These are phyloP conservation scores for Rosalia funebris DNA, from an alignment of 2,888 invertebrate species.

Conservation along the genomic window DNA sequence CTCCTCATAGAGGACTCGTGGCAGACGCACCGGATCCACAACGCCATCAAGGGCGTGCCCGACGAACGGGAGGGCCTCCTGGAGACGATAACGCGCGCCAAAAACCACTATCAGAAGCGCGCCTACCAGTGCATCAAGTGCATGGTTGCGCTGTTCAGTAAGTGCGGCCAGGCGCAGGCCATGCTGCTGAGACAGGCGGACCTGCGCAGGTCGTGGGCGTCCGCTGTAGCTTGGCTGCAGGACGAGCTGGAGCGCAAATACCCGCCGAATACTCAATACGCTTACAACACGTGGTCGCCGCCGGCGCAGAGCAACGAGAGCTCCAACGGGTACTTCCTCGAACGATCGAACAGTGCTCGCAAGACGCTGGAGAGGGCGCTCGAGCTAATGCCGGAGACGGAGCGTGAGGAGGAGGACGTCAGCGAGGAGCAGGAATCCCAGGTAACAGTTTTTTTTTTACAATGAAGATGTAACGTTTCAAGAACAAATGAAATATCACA, in stretches of 20 bases:
- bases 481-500: no score
- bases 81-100: conserved; percentile 91
- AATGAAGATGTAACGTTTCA: no score
- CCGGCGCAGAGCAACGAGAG: conserved; percentile 95
- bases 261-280: conserved; percentile 75
- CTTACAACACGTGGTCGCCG: conserved; percentile 93
- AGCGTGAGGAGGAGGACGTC: conserved; percentile 58
- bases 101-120: conserved; percentile 94
- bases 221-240: conserved; percentile 93
- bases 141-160: conserved; percentile 88
- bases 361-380: conserved; percentile 85
- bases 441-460: no score
- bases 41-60: conserved; percentile 89
- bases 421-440: conserved; percentile 60
- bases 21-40: conserved; percentile 94
- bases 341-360: conserved; percentile 92
- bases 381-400: conserved; percentile 79
- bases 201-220: conserved; percentile 85
- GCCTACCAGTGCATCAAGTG: conserved; percentile 98
- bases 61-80: conserved; percentile 91
- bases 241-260: conserved; percentile 89
- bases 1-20: conserved; percentile 93
- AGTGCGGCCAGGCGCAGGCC: conserved; percentile 81
- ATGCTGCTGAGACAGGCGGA: conserved; percentile 82
- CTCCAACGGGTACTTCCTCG: conserved; percentile 93